phyloP scores from a whole-genome alignment of 2,888 invertebrate genomes.

The Dendrolimus pini region DNA sequence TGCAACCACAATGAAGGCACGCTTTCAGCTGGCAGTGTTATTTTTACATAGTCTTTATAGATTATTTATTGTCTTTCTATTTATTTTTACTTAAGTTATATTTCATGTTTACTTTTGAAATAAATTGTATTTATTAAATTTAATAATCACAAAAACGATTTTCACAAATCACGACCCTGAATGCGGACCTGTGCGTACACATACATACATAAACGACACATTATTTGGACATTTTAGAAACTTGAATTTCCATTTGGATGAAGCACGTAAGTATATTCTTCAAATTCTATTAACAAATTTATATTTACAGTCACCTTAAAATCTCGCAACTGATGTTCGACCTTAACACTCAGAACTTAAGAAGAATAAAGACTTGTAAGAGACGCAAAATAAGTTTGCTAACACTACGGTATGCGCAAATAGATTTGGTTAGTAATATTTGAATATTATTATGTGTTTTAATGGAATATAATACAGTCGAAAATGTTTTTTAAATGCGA shows the following conservation, averaged over 20 bases:
- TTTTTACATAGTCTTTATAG: too few relatives aligned
- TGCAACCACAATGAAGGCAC: too few relatives aligned
- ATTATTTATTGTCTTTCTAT: too few relatives aligned
- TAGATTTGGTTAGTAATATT: not conserved
- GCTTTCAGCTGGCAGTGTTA: too few relatives aligned
- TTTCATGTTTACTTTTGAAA: too few relatives aligned
- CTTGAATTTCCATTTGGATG: constrained; percentile 54
- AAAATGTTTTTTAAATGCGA: not conserved
- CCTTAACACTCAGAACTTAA: not conserved
- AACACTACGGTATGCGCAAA: not conserved
- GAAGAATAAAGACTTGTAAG: too few relatives aligned
- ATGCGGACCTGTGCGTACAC: constrained; percentile 4
- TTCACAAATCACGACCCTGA: constrained; percentile 13
- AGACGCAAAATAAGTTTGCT: not conserved
- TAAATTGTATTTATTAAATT: too few relatives aligned
- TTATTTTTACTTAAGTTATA: too few relatives aligned
- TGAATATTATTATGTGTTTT: not conserved
- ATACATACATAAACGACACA: constrained; percentile 19
- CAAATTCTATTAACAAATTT: not conserved
- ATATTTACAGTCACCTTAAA: too few relatives aligned
- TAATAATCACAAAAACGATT: not conserved
- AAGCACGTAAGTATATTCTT: not conserved
- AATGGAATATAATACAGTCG: not conserved
- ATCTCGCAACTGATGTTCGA: not conserved
- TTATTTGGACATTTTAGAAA: constrained; percentile 64